Evolutionary conservation across 2,797 vertebrate genomes (phyloP), one percentile per base, ranked within the genome.

Genomic region (Lacerta viridis): DNA sequence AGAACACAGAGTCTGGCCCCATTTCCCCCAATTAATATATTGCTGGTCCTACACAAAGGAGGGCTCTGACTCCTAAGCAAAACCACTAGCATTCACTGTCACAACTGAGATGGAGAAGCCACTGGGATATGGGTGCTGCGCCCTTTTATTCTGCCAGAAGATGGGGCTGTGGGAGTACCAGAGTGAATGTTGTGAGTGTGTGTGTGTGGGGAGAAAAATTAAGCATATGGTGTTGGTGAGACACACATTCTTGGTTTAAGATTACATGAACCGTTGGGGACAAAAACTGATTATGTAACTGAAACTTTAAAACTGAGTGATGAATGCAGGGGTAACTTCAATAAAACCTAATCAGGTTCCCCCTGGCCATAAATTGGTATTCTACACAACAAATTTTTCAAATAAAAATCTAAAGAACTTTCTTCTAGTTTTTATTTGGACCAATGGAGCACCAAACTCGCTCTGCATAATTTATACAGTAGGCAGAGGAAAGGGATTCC

Each of bases 221-320:
- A 94, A 93, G 94, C 91, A 0, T 91, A 94, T 93, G 94, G 93
- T 5, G 43, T 43, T 46, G 87, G 92, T 64, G 0, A 91, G 71
- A 7, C n/a, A 93, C 83, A 87, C 77, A 88, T 84, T 91, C 90
- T 91, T 87, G 93, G 88, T 94, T 93, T 87, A 71, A 92, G 89
- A 89, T 95, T 95, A 95, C 90, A 93, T 92, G 77, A 95, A 96
- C 95, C 95, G 92, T 90, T 87, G 94, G 96, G 71, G 96, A 95
- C 93, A 96, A 95, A 96, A 96, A 93, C 91, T 76, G 0, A 0
- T 91, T 94, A 89, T 87, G 85, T 88, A 92, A 88, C 85, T 89
- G 71, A 88, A 94, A 89, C 88, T 91, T 36, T 20, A 55, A 79
- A 77, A 43, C 83, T 66, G 84, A 90, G 76, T 91, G 81, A 81